These are phyloP conservation scores for Solea senegalensis DNA, from an alignment of 2,113 vertebrate genomes.

Conservation along the genomic window DNA sequence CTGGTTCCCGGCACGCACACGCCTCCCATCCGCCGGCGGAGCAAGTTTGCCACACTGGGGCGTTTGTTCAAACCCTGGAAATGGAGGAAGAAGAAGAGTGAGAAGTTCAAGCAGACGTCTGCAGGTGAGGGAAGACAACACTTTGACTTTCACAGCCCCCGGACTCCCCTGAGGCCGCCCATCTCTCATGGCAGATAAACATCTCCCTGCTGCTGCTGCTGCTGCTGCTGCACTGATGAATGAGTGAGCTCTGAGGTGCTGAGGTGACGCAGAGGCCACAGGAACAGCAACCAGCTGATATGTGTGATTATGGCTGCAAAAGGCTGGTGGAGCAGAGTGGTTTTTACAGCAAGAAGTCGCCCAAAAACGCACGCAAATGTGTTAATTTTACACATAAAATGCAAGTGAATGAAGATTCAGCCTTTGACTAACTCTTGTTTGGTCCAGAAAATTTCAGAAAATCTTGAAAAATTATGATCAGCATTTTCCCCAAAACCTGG, in stretches of 20 bases:
- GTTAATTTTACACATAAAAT: no score
- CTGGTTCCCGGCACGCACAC: slow-evolving; percentile 97
- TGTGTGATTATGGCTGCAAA: slow-evolving; percentile 22
- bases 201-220: slow-evolving; percentile 14
- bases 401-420: no score
- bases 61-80: slow-evolving; percentile 99
- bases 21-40: slow-evolving; percentile 93
- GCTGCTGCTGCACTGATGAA: slow-evolving; percentile 33
- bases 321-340: not conserved
- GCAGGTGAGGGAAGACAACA: slow-evolving; percentile 84
- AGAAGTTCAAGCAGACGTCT: slow-evolving; percentile 98
- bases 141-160: not conserved
- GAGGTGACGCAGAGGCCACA: slow-evolving; percentile 15
- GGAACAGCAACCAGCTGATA: not conserved
- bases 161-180: not conserved
- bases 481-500: no score
- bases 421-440: no score
- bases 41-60: slow-evolving; percentile 94
- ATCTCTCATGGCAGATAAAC: slow-evolving; percentile 12
- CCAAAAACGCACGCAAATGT: no score
- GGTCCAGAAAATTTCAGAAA: no score
- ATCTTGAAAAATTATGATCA: no score
- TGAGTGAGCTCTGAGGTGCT: not conserved
- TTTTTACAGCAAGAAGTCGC: not conserved
- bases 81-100: slow-evolving; percentile 99